Evolutionary conservation across 2,888 invertebrate species (phyloP), one percentile per base, ranked within the genome.

Genomic region (Glaucopsyche alexis): DNA sequence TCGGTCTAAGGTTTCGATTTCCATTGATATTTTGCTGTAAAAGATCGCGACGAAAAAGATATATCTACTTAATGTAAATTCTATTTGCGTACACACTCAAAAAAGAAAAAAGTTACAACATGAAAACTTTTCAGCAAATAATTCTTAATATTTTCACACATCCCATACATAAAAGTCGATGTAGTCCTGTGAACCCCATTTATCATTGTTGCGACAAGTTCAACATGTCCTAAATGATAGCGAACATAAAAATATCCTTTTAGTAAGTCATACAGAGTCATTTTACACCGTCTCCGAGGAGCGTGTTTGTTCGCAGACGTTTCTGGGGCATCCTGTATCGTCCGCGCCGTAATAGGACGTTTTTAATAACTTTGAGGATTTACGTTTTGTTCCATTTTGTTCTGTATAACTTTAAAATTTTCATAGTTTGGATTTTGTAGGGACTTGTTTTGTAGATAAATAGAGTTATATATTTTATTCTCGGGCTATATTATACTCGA

Each of bases 241-340:
- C 69, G 69, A 67, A 69, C 69, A 69, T 29, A 69, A 69, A 49
- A 69, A 69, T 69, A 69, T 69, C 69, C 69, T 69, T 69, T 69
- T 69, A 69, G 69, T 69, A 69, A 69, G 49, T 69, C 47, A 69
- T 69, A 69, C 69, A 69, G 29, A 14, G 69, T 49, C 47, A 49
- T 69, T 47, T 69, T 47, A 69, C 69, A 69, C 69, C 49, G 69
- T 47, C 69, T 69, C 69, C 29, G 14, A 16, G 67, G 67, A 69
- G 67, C 45, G 45, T 69, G 69, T 49, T 69, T 69, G 29, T 47
- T 45, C 49, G 49, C 13, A 60, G 69, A 69, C 69, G 29, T 69
- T 69, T 69, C 69, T 69, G 69, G 69, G 47, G 7, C 69, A 47
- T 1, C 29, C 49, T 49, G 67, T 60, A 60, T 60, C 11, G 69